These are phyloP conservation scores for Siniperca obscura DNA, from an alignment of 2,797 vertebrate species.

Conservation along the genomic window DNA sequence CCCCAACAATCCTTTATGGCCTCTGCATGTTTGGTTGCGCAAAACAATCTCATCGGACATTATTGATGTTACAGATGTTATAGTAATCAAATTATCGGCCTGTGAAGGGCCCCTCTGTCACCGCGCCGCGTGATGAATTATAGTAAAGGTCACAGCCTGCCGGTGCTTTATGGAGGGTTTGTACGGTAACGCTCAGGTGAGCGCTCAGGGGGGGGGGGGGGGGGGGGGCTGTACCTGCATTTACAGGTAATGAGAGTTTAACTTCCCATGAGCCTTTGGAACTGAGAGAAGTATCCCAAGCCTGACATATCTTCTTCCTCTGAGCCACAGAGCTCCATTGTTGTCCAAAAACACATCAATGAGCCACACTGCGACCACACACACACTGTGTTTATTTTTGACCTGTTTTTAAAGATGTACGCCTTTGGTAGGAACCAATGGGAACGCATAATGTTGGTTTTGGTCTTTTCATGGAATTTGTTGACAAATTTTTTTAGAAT, in stretches of 20 bases:
- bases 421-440: not conserved
- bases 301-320: too few species aligned
- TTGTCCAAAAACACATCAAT: not conserved
- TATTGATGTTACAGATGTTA: slow-evolving; percentile 90
- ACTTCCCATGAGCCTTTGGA: slow-evolving; percentile 41
- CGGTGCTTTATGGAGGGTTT: slow-evolving; percentile 76
- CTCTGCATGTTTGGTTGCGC: slow-evolving; percentile 85
- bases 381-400: too few species aligned
- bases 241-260: slow-evolving; percentile 36
- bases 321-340: not conserved
- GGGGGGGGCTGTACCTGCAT: slow-evolving; percentile 10
- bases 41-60: slow-evolving; percentile 87
- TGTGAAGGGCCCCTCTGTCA: slow-evolving; percentile 86
- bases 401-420: too few species aligned
- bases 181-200: slow-evolving; percentile 79
- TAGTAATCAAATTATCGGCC: slow-evolving; percentile 87
- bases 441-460: not conserved
- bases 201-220: too few species aligned
- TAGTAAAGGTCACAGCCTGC: slow-evolving; percentile 85
- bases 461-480: not conserved
- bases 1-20: slow-evolving; percentile 79
- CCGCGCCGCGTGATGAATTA: slow-evolving; percentile 80
- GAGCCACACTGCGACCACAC: too few species aligned
- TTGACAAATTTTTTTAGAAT: not conserved
- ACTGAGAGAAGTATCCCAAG: not conserved